Evolutionary conservation across 2,113 vertebrate species (phyloP), one percentile per base, ranked within the genome.

Genomic region (Otolemur garnettii): DNA sequence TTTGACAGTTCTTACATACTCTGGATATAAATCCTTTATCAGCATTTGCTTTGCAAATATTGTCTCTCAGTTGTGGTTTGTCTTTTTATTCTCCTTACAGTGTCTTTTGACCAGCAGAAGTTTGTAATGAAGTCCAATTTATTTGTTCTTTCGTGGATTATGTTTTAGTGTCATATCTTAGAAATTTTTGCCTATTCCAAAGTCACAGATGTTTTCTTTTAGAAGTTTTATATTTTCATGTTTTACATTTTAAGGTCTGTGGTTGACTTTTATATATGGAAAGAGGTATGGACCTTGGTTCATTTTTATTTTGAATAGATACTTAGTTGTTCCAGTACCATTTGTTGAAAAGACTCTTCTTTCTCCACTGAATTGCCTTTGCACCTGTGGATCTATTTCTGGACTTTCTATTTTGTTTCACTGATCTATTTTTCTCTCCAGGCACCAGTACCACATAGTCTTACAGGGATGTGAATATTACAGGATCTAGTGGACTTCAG

Each of bases 281-380:
- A 53, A 21, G 57, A 87, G 13, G 2, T 88, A 12, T 68, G 55
- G n/a, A 21, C 57, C 3, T 81, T 10, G 18, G 38, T 79, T 93
- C 22, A 53, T 68, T 90, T 84, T 95, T 86, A 66, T 21, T 92
- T n/a, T 15, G 10, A 91, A 9, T 88, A 79, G 9, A 14, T 75
- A 30, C 91, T 21, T 45, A 69, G 50, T 78, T 94, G 57, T 88
- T 83, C 45, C 21, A 42, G 42, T 80, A 42, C 50, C 82, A 75
- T 95, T 92, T 96, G 71, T 93, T 95, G 75, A 92, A 90, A 95
- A 94, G 45, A 81, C 33, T 91, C 0, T 95, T 86, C 53, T 93
- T 94, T 94, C 69, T 79, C 64, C 17, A 33, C 30, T 82, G 38
- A 81, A 71, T 85, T 91, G 66, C 75, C 33, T 93, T 91, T 94